phyloP scores from a whole-genome alignment of 2,888 invertebrate species.

The Omphaloscelis lunosa region DNA sequence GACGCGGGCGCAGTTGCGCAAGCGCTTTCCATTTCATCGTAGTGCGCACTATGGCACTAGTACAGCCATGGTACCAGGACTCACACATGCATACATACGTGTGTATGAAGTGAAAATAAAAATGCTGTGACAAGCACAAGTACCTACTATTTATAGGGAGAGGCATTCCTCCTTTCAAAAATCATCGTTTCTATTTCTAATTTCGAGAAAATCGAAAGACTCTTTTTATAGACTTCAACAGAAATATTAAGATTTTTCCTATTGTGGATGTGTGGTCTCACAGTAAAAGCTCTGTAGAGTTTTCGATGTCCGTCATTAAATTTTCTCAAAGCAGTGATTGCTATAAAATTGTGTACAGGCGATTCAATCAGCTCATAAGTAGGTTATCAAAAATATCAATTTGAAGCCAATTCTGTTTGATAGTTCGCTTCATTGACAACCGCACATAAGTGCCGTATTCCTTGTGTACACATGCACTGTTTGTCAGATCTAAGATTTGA shows the following conservation, averaged over 20 bases:
- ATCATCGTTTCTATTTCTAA: neutral
- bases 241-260: neutral
- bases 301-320: neutral
- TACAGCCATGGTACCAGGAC: conserved; percentile 51
- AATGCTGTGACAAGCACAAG: conserved; percentile 20
- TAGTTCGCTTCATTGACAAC: conserved; percentile 64
- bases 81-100: conserved; percentile 31
- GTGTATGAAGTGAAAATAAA: conserved; percentile 52
- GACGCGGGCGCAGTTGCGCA: conserved; percentile 80
- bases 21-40: conserved; percentile 89
- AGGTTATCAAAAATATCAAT: conserved; percentile 73
- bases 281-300: neutral
- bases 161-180: conserved; percentile 27
- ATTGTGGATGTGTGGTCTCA: neutral
- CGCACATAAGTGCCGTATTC: conserved; percentile 51
- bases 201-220: neutral
- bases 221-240: neutral
- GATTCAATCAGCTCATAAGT: conserved; percentile 65
- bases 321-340: conserved; percentile 14
- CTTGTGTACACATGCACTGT: conserved; percentile 33
- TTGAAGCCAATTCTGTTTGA: conserved; percentile 66
- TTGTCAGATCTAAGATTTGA: conserved; percentile 54
- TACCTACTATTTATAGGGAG: conserved; percentile 6
- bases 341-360: conserved; percentile 31
- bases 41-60: conserved; percentile 56